phyloP scores from a whole-genome alignment of 1,140 invertebrate genomes.

The Vanessa atalanta region DNA sequence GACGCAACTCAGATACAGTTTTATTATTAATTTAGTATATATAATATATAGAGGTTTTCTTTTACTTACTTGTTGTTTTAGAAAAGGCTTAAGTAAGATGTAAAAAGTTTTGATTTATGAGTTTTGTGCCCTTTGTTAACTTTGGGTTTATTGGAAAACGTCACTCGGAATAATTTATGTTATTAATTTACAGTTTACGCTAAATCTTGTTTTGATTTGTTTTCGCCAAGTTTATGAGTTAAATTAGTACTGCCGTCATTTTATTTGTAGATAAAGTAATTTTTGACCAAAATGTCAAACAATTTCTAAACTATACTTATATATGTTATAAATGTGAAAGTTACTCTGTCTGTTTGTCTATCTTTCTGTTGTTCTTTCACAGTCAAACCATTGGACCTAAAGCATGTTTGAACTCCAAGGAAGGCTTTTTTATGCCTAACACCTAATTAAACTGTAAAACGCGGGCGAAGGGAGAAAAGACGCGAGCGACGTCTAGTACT shows the following conservation, averaged over 20 bases:
- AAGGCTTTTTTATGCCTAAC: too few species aligned
- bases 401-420: too few species aligned
- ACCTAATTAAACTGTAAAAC: too few species aligned
- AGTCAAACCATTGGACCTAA: too few species aligned
- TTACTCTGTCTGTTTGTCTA: too few species aligned
- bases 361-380: too few species aligned
- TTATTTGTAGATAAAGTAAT: too few species aligned
- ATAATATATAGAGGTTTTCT: neutral
- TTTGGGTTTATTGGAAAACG: neutral
- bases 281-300: too few species aligned
- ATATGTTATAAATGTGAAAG: too few species aligned
- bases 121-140: neutral
- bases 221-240: neutral
- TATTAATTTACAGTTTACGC: neutral
- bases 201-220: neutral
- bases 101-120: slow-evolving; percentile 3
- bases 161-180: slow-evolving; percentile 2
- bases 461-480: too few species aligned
- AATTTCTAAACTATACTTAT: too few species aligned
- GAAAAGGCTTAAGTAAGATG: neutral
- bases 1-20: neutral
- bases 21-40: neutral
- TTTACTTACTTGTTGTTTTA: neutral
- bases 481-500: too few species aligned
- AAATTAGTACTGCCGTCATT: neutral